Percentiles rank a stretch among this genome's conserved stretches.
Conservation (phyloP, 1,140 invertebrate species). For the Platyscapa corneri region DNA sequence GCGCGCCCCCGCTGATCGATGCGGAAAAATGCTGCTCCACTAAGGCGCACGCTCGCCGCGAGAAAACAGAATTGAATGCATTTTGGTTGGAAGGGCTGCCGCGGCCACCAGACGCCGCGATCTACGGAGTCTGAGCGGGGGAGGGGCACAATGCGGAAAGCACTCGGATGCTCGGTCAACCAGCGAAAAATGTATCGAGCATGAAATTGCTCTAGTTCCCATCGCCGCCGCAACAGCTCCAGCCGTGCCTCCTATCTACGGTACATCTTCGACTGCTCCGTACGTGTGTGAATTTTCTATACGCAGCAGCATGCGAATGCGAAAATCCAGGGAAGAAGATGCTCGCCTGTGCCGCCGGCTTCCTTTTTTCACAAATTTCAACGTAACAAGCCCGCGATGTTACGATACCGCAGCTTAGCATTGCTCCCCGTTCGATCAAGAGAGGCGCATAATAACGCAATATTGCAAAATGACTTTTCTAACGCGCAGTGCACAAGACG, state of each 20-base stretch:
- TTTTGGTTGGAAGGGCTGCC: neutral
- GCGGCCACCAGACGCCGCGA: neutral
- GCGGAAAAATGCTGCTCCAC: neutral
- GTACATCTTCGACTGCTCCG: neutral
- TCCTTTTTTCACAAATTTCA: neutral
- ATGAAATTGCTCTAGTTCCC: constrained; percentile 62
- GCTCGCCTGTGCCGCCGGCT: neutral
- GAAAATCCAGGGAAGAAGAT: neutral
- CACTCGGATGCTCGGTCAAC: constrained; percentile 23
- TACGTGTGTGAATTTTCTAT: constrained; percentile 17
- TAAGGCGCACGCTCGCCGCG: neutral
- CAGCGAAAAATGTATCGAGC: constrained; percentile 56
- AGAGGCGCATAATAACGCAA: neutral
- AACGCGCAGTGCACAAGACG: neutral
- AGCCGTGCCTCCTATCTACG: neutral
- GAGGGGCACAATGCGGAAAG: constrained; percentile 21
- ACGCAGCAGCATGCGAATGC: too few relatives aligned
- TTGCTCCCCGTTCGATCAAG: neutral
- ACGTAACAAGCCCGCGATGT: neutral
- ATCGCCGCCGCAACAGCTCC: constrained; percentile 31
- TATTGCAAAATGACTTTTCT: neutral
- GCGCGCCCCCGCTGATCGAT: constrained; percentile 9
- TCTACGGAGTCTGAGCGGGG: neutral
- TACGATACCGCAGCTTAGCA: neutral
- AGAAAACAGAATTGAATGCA: constrained; percentile 28